phyloP scores from a whole-genome alignment of 2,113 vertebrate genomes.

The Vicugna pacos region DNA sequence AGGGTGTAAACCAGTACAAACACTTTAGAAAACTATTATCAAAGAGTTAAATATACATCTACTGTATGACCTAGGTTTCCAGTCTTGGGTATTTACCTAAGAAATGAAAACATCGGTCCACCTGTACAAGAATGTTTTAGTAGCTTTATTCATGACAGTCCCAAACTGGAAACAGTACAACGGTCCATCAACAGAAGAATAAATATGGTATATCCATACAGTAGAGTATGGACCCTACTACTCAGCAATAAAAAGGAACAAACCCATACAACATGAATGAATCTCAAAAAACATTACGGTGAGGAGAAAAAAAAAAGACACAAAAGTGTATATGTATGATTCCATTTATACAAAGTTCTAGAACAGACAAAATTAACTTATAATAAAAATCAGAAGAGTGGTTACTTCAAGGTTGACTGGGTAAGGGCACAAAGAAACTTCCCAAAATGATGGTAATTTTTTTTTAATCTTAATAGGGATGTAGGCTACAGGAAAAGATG shows the following conservation, averaged over 20 bases:
- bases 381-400: background rate
- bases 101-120: slow-evolving; percentile 6
- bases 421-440: background rate
- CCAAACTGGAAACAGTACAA: background rate
- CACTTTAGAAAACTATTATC: background rate
- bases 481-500: background rate
- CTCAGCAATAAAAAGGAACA: background rate
- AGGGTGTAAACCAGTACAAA: background rate
- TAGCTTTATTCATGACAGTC: too few relatives aligned
- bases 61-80: background rate
- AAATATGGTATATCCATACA: background rate
- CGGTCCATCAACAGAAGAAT: background rate
- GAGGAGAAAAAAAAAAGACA: background rate
- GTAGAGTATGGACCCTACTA: background rate
- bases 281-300: background rate
- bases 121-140: background rate
- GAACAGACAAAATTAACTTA: background rate
- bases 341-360: background rate
- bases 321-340: background rate
- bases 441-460: background rate
- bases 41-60: background rate
- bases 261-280: background rate
- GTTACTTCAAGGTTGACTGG: background rate
- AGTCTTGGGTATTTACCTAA: background rate
- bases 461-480: background rate